Percentiles rank a stretch among this genome's conserved stretches.
Conservation (phyloP, 2,888 invertebrate species). For the Agriopis marginaria region DNA sequence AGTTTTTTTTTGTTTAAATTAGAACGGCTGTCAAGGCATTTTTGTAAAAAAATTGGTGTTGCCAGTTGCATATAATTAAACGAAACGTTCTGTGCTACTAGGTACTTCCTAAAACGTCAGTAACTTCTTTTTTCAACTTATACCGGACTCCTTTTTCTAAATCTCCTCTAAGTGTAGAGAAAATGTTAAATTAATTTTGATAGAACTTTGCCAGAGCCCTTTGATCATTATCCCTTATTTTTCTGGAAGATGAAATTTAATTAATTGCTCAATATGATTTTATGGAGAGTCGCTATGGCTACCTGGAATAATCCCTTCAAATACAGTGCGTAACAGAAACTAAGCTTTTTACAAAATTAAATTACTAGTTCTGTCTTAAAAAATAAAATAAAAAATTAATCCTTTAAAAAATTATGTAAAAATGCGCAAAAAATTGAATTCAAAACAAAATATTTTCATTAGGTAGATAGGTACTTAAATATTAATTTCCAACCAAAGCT, state of each 20-base stretch:
- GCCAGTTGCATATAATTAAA: too few relatives aligned
- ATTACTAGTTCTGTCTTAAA: background rate
- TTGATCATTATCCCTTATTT: conserved; percentile 61
- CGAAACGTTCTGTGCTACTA: too few relatives aligned
- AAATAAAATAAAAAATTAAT: too few relatives aligned
- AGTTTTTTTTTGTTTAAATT: too few relatives aligned
- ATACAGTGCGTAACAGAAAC: conserved; percentile 4
- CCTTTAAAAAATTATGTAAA: too few relatives aligned
- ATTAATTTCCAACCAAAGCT: too few relatives aligned
- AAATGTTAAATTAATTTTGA: conserved; percentile 45
- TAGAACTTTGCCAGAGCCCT: conserved; percentile 44
- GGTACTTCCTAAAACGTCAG: background rate
- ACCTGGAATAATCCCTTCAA: conserved; percentile 47
- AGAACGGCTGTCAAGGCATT: too few relatives aligned
- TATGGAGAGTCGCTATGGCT: conserved; percentile 52
- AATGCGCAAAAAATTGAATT: too few relatives aligned
- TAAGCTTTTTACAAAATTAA: conserved; percentile 5
- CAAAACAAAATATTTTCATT: too few relatives aligned
- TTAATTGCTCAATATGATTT: conserved; percentile 71
- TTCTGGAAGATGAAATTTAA: conserved; percentile 63
- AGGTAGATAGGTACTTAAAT: too few relatives aligned
- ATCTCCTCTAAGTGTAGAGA: conserved; percentile 34
- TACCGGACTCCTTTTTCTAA: background rate
- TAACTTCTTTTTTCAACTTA: background rate
- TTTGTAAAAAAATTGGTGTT: too few relatives aligned